Evolutionary conservation across 2,797 vertebrate genomes (phyloP).

Genomic region (Sebastes trivittatus): DNA sequence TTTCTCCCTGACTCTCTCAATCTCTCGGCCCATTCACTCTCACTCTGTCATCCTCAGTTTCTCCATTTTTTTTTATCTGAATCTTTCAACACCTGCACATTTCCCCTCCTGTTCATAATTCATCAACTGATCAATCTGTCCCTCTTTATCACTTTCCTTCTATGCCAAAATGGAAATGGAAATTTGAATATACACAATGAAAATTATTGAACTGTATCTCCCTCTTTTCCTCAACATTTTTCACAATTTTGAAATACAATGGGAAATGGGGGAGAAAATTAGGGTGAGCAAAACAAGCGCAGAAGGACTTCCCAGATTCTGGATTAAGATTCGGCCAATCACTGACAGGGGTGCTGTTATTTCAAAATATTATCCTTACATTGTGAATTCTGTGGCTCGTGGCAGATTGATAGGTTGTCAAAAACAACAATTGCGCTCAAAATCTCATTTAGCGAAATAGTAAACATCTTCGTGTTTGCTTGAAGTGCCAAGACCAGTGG

Average conservation of each 20-base stretch:
- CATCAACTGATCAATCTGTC: conserved; percentile 24
- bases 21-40: conserved; percentile 38
- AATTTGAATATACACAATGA: not conserved
- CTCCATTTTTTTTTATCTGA: conserved; percentile 42
- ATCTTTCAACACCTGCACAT: conserved; percentile 32
- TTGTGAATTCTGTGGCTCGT: conserved; percentile 35
- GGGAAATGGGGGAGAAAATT: not conserved
- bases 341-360: conserved; percentile 1
- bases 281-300: conserved; percentile 27
- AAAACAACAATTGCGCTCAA: conserved; percentile 50
- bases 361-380: conserved; percentile 47
- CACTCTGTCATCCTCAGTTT: conserved; percentile 44
- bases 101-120: conserved; percentile 37
- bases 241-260: not conserved
- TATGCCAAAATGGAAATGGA: not conserved
- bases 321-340: conserved; percentile 29
- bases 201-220: not conserved
- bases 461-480: conserved; percentile 66
- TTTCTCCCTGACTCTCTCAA: conserved; percentile 36
- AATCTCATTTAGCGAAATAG: conserved; percentile 44
- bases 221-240: not conserved
- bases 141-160: conserved; percentile 7
- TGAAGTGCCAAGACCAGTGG: conserved; percentile 46
- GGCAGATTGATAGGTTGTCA: conserved; percentile 22
- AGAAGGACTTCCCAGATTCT: conserved; percentile 3